These are phyloP conservation scores for Rattus rattus DNA, from an alignment of 2,113 vertebrate genomes.

Conservation along the genomic window DNA sequence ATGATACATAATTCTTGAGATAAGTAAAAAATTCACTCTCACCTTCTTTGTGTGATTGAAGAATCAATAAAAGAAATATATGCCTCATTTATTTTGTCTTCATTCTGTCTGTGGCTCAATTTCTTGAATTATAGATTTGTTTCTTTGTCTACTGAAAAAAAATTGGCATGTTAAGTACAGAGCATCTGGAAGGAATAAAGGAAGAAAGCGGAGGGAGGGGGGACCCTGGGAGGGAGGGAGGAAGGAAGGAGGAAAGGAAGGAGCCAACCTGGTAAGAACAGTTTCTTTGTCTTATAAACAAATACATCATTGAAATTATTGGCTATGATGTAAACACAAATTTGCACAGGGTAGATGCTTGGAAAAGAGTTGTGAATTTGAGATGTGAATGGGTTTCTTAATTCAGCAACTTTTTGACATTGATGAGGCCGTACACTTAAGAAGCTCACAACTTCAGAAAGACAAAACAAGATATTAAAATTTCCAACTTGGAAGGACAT, in stretches of 20 bases:
- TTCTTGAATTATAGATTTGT: slow-evolving; percentile 25
- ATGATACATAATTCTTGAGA: background rate
- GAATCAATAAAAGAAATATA: background rate
- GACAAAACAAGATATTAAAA: slow-evolving; percentile 45
- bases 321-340: background rate
- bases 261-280: background rate
- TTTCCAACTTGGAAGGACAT: background rate
- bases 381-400: background rate
- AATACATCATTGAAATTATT: background rate
- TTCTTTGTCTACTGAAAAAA: slow-evolving; percentile 7
- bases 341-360: background rate
- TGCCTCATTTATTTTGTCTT: background rate
- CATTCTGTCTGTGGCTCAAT: background rate
- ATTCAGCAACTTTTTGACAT: slow-evolving; percentile 19
- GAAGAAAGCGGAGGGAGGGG: background rate
- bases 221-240: background rate
- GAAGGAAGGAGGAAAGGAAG: background rate
- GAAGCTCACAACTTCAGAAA: background rate
- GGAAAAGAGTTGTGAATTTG: background rate
- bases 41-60: background rate
- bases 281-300: background rate
- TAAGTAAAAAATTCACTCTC: background rate
- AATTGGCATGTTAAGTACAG: background rate
- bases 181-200: background rate
- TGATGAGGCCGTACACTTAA: background rate